phyloP scores from a whole-genome alignment of 2,888 invertebrate species.

The Drosophila helvetica region DNA sequence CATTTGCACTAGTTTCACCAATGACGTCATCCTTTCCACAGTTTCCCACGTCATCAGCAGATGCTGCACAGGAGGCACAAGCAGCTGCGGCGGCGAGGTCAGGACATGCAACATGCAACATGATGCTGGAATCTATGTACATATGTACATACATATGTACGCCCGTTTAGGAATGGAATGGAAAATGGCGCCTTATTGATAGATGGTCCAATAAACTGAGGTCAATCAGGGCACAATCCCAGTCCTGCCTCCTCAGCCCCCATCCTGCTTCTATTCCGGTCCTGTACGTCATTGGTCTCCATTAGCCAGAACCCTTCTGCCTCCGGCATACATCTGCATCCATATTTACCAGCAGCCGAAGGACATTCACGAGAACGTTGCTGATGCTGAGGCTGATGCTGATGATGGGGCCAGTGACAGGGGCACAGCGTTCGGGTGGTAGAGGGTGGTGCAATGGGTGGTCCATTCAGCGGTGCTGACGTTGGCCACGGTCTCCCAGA shows the following conservation, averaged over 20 bases:
- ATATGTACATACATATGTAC: conserved; percentile 9
- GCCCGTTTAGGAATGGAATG: conserved; percentile 15
- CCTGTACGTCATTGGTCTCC: conserved; percentile 50
- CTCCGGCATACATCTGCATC: neutral
- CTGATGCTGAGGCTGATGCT: too few species aligned
- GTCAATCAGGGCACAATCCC: conserved; percentile 32
- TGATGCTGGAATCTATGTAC: conserved; percentile 30
- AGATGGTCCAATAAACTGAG: conserved; percentile 45
- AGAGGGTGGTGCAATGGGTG: neutral
- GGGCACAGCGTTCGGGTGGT: neutral
- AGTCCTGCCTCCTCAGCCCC: neutral
- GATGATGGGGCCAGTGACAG: neutral
- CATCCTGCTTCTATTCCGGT: neutral
- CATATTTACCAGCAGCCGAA: conserved; percentile 14
- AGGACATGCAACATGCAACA: conserved; percentile 42
- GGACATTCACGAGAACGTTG: conserved; percentile 24
- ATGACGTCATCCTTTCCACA: conserved; percentile 43
- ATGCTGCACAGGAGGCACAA: conserved; percentile 2
- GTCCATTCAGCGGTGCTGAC: conserved; percentile 39
- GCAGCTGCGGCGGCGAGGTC: conserved; percentile 28
- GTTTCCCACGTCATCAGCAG: conserved; percentile 38
- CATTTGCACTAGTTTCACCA: conserved; percentile 43
- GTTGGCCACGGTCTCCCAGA: conserved; percentile 10
- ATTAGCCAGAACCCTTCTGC: conserved; percentile 32
- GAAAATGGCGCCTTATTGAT: conserved; percentile 56